Percentiles rank a stretch among this genome's conserved stretches.
Conservation (phyloP, 2,113 vertebrate species). For the Capricornis sumatraensis region DNA sequence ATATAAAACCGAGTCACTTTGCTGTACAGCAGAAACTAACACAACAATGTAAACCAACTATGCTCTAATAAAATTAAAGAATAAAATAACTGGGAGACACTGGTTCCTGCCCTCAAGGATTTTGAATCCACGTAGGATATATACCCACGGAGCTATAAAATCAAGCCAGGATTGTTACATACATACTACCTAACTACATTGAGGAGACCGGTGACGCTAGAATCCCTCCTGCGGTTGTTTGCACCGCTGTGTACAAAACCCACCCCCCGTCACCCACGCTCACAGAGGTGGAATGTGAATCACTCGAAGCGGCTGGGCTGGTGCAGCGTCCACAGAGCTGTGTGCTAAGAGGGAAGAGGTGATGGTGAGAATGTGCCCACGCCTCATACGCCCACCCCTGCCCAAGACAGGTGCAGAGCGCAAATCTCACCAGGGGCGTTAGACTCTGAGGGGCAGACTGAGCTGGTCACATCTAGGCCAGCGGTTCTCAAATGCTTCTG, state of each 20-base stretch:
- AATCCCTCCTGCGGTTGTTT: background rate
- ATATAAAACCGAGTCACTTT: background rate
- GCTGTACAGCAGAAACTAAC: background rate
- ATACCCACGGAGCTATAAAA: background rate
- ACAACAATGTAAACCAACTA: background rate
- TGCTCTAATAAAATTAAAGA: background rate
- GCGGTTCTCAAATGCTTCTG: background rate
- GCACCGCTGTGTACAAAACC: fast-evolving
- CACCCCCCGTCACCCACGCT: fast-evolving
- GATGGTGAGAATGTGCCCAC: too few species aligned
- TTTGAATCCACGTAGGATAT: background rate
- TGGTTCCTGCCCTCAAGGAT: background rate
- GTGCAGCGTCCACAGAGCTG: background rate
- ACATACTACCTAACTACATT: background rate
- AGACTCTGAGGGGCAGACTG: background rate
- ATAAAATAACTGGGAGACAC: background rate
- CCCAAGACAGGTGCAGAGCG: background rate
- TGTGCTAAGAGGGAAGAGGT: too few species aligned
- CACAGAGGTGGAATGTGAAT: background rate
- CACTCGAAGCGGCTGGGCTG: fast-evolving
- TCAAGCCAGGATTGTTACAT: background rate
- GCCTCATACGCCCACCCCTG: too few species aligned
- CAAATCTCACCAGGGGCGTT: background rate
- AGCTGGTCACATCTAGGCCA: background rate
- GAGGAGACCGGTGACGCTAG: background rate